Evolutionary conservation across 2,113 vertebrate species (phyloP).

Genomic region (Neoarius graeffei): DNA sequence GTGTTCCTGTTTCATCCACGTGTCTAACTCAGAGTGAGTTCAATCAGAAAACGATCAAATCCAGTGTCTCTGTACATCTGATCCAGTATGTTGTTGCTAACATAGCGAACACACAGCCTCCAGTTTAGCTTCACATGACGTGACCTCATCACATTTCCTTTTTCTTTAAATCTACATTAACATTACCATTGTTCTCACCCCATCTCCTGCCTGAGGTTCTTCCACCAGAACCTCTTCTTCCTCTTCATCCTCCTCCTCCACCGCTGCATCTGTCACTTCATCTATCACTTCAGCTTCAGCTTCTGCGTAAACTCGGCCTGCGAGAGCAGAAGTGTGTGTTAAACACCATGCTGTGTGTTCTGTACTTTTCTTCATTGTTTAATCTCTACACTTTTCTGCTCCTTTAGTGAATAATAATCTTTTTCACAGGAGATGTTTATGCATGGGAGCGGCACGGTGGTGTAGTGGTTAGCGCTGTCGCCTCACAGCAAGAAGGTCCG

Average conservation of each 20-base stretch:
- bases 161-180: neutral
- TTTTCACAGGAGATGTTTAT: too few species aligned
- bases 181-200: constrained; percentile 55
- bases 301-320: constrained; percentile 66
- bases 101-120: neutral
- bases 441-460: too few species aligned
- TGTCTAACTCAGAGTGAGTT: neutral
- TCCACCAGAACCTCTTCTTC: constrained; percentile 67
- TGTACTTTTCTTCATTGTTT: neutral
- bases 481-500: too few species aligned
- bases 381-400: neutral
- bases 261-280: constrained; percentile 56
- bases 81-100: neutral
- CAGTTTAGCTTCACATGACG: neutral
- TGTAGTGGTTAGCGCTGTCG: too few species aligned
- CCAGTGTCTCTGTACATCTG: neutral
- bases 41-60: neutral
- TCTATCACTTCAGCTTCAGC: constrained; percentile 60
- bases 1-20: neutral
- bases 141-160: neutral
- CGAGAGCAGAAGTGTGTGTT: neutral
- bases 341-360: neutral
- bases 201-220: constrained; percentile 66
- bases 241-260: constrained; percentile 73
- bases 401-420: neutral